Evolutionary conservation across 2,888 invertebrate species (phyloP), one percentile per base, ranked within the genome.

Genomic region (Stegana nigrithorax): DNA sequence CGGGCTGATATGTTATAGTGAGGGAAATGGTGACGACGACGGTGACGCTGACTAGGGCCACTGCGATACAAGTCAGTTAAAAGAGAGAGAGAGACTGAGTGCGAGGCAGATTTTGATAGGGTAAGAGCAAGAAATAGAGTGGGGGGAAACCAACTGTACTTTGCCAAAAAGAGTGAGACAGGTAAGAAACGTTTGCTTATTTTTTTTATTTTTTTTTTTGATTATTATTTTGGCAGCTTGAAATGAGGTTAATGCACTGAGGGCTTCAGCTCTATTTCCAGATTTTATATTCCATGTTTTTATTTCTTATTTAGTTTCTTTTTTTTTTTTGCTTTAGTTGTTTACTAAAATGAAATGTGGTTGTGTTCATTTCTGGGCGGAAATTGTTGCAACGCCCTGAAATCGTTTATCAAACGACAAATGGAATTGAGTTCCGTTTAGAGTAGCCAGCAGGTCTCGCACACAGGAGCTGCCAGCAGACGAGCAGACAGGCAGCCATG

Each of bases 361-460:
- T 21, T 10, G 32, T 65, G 67, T 68, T 78, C 75, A 72, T 77
- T 80, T 78, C 72, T 66, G 72, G 75, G 80, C 81, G 78, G 78
- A 78, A 79, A 79, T 81, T 81, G 81, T 78, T 78, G 78, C 78
- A 78, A 78, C 78, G 78, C 78, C 81, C 78, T 68, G 73, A 68
- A 80, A 81, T 81, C 81, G 81, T 81, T 78, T 81, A 79, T 81
- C 78, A 78, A 81, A 78, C 71, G 75, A 79, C 78, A 78, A 80
- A 79, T 75, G 81, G 73, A 80, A 75, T 80, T 77, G 81, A 80
- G 75, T 75, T 76, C 76, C 80, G 80, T 72, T 50, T 23, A 25
- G 17, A 39, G 14, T 39, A 39, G 17, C 5, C 39, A 10, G 29
- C 10, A 6, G 10, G 29, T 10, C 29, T 29, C 6, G 29, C 29